These are phyloP conservation scores for Semicossyphus pulcher DNA, from an alignment of 2,113 vertebrate species.

Conservation along the genomic window DNA sequence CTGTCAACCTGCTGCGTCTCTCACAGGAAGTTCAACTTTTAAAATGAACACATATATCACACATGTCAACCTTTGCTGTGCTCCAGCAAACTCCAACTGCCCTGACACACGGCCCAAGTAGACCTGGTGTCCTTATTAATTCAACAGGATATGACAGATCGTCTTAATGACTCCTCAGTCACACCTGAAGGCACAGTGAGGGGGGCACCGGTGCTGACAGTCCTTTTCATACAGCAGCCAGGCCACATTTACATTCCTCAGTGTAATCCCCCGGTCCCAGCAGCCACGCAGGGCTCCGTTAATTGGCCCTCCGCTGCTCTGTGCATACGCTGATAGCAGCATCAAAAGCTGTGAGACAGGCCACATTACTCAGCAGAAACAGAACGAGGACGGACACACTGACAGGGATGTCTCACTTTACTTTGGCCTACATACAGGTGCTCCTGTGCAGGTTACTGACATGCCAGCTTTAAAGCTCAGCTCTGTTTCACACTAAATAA, in stretches of 20 bases:
- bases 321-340: conserved; percentile 17
- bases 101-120: neutral
- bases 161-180: conserved; percentile 34
- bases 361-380: conserved; percentile 26
- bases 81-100: neutral
- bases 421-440: neutral
- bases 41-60: conserved; percentile 30
- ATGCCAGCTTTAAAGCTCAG: neutral
- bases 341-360: neutral
- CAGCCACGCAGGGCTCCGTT: conserved; percentile 30
- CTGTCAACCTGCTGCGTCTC: conserved; percentile 2
- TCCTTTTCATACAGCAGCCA: conserved; percentile 10
- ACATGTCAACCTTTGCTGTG: conserved; percentile 5
- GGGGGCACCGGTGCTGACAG: neutral
- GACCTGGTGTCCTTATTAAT: neutral
- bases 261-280: conserved; percentile 11
- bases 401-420: neutral
- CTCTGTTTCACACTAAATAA: neutral
- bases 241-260: conserved; percentile 19
- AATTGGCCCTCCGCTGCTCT: conserved; percentile 51
- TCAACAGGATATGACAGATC: neutral
- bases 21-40: neutral
- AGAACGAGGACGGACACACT: neutral
- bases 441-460: neutral
- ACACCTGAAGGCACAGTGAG: neutral